Conservation (phyloP, 1,140 invertebrate genomes). For the Harlomillsia oculata region DNA sequence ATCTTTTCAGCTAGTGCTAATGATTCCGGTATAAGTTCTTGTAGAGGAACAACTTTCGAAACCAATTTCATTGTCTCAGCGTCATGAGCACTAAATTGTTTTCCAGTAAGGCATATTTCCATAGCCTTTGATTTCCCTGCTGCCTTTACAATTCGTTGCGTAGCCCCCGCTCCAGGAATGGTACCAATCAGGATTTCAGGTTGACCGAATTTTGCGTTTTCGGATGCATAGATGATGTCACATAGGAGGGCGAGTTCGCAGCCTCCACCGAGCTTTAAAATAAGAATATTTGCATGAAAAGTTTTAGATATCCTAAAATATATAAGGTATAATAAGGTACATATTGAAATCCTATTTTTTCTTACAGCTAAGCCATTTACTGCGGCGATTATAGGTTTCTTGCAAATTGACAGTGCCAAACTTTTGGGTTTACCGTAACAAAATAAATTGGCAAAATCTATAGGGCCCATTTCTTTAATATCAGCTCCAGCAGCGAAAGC, state of each 20-base stretch:
- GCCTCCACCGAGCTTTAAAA: constrained; percentile 76
- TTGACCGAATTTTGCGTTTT: constrained; percentile 95
- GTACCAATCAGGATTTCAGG: constrained; percentile 95
- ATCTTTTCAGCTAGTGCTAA: constrained; percentile 93
- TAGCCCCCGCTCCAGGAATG: constrained; percentile 95
- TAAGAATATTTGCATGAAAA: constrained; percentile 17
- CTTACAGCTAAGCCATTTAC: constrained; percentile 95
- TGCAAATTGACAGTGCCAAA: constrained; percentile 68
- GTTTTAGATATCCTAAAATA: background rate
- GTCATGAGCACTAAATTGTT: constrained; percentile 79
- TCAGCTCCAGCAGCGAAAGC: constrained; percentile 95
- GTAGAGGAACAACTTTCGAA: constrained; percentile 82
- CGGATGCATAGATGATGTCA: constrained; percentile 97
- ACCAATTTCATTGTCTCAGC: constrained; percentile 83
- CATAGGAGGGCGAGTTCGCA: constrained; percentile 99
- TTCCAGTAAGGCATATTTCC: constrained; percentile 93
- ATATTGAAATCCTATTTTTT: constrained; percentile 26
- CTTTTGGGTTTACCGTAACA: constrained; percentile 61
- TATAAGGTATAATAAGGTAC: background rate
- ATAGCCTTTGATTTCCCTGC: constrained; percentile 98
- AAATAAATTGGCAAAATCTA: constrained; percentile 62
- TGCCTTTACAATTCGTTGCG: constrained; percentile 76
- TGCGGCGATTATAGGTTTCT: constrained; percentile 94
- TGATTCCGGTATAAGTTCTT: constrained; percentile 75
- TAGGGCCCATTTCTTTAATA: constrained; percentile 91